phyloP scores from a whole-genome alignment of 2,888 invertebrate species.

The Cerastoderma edule region DNA sequence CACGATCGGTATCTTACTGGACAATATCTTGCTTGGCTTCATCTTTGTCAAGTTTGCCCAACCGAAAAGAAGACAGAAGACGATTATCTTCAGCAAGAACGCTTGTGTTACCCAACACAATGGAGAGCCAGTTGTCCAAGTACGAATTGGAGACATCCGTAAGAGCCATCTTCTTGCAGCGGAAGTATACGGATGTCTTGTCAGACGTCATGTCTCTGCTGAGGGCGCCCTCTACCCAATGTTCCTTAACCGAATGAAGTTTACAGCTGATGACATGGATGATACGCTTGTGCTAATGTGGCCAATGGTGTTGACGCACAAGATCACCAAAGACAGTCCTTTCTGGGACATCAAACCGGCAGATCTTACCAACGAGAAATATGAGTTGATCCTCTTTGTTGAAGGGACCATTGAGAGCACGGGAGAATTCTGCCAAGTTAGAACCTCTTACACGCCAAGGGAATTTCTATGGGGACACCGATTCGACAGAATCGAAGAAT shows the following conservation, averaged over 20 bases:
- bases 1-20: constrained; percentile 92
- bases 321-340: constrained; percentile 94
- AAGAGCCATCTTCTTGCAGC: constrained; percentile 87
- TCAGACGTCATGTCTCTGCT: constrained; percentile 68
- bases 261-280: constrained; percentile 92
- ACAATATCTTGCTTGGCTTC: constrained; percentile 89
- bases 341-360: constrained; percentile 94
- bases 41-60: constrained; percentile 97
- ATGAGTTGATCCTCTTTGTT: constrained; percentile 97
- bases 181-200: constrained; percentile 72
- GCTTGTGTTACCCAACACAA: constrained; percentile 91
- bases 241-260: constrained; percentile 95
- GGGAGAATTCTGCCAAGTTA: constrained; percentile 84
- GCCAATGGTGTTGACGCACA: constrained; percentile 98
- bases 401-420: constrained; percentile 96
- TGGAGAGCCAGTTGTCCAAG: constrained; percentile 76
- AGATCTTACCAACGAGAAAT: constrained; percentile 89
- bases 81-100: constrained; percentile 93
- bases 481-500: constrained; percentile 77
- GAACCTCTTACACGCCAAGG: constrained; percentile 84
- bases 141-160: constrained; percentile 84
- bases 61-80: constrained; percentile 96
- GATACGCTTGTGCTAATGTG: constrained; percentile 98
- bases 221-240: constrained; percentile 75
- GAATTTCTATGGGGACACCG: constrained; percentile 82